Conservation (phyloP, 2,888 invertebrate genomes). For the Lasioglossum calceatum region DNA sequence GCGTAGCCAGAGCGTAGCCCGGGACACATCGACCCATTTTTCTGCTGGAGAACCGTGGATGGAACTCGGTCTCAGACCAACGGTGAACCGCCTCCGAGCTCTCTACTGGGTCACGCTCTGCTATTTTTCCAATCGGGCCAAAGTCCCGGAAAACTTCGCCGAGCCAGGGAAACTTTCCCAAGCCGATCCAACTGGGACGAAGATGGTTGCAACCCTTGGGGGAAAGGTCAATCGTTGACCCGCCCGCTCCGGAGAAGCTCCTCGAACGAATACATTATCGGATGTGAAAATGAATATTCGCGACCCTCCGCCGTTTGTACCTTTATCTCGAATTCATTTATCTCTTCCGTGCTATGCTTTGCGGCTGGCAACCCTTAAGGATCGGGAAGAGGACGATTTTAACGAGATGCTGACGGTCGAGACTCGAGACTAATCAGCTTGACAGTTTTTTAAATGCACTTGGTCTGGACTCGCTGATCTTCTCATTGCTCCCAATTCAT, state of each 20-base stretch:
- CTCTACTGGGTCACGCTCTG: conserved; percentile 6
- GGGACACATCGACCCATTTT: conserved; percentile 54
- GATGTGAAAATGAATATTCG: neutral
- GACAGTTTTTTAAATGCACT: neutral
- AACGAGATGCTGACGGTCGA: neutral
- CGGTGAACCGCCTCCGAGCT: neutral
- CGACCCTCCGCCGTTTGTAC: neutral
- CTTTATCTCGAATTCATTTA: neutral
- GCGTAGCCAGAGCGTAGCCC: conserved; percentile 35
- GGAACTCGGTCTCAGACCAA: neutral
- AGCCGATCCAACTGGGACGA: neutral
- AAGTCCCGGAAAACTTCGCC: neutral
- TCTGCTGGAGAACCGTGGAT: conserved; percentile 2
- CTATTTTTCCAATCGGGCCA: conserved; percentile 6
- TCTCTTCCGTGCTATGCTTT: neutral
- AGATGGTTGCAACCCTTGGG: neutral
- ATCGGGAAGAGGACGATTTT: neutral
- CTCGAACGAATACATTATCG: neutral
- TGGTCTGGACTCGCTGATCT: neutral
- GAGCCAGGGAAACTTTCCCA: neutral
- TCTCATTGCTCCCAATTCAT: neutral
- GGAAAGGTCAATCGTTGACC: neutral
- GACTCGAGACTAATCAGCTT: neutral
- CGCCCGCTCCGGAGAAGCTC: neutral
- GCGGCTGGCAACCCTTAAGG: neutral